A percentile compares a stretch with the other conserved stretches of the same genome.
Evolutionary conservation across 2,888 invertebrate genomes (phyloP).

Genomic region (Emmelina monodactyla): DNA sequence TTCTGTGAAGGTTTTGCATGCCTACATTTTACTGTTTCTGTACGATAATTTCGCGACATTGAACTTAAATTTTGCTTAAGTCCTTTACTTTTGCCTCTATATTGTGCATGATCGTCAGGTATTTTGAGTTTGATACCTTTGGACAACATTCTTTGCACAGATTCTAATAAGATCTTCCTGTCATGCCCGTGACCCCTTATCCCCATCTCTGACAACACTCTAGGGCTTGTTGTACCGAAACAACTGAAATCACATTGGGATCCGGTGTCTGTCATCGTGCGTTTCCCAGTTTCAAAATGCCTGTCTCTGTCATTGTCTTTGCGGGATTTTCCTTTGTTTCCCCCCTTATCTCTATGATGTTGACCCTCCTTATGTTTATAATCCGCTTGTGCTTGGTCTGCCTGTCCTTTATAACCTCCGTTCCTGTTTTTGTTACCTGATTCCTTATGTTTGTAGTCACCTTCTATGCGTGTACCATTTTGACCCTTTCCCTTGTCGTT

Average conservation of each 20-base stretch:
- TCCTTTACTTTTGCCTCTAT: slow-evolving; percentile 20
- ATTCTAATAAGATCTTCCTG: slow-evolving; percentile 31
- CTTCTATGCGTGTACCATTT: too few relatives aligned
- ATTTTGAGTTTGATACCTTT: slow-evolving; percentile 35
- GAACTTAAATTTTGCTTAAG: slow-evolving; percentile 6
- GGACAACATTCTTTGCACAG: slow-evolving; percentile 31
- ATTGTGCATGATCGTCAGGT: slow-evolving; percentile 28
- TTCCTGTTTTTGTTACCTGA: neutral
- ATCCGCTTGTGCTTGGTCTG: neutral
- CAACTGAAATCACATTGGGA: too few relatives aligned
- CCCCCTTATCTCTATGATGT: neutral
- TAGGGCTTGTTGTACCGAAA: slow-evolving; percentile 41
- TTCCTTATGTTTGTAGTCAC: too few relatives aligned
- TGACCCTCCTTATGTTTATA: neutral
- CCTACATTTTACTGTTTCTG: slow-evolving; percentile 28
- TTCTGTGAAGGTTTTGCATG: slow-evolving; percentile 39
- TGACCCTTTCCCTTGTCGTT: too few relatives aligned
- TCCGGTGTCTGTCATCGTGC: too few relatives aligned
- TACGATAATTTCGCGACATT: slow-evolving; percentile 4
- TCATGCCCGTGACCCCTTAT: slow-evolving; percentile 52
- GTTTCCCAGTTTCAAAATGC: slow-evolving; percentile 29
- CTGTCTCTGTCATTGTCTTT: slow-evolving; percentile 17
- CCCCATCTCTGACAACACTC: slow-evolving; percentile 38
- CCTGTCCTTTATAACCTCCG: neutral
- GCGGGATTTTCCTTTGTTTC: slow-evolving; percentile 12